Conservation (phyloP, 2,888 invertebrate species). For the Athrips mouffetella region DNA sequence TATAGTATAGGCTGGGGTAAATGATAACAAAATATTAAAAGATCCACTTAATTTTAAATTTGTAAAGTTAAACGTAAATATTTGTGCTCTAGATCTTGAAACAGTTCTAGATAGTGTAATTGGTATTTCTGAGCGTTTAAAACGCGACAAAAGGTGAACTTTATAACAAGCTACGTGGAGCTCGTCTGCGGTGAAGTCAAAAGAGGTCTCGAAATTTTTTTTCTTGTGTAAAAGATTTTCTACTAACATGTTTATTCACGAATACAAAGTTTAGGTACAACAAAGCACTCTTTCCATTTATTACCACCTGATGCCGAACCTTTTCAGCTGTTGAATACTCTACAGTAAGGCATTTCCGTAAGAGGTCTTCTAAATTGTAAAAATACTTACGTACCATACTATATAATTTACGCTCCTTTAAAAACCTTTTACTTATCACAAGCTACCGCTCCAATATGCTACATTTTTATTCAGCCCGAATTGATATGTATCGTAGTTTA, state of each 20-base stretch:
- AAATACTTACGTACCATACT: conserved; percentile 63
- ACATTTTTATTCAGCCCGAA: conserved; percentile 66
- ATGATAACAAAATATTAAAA: conserved; percentile 64
- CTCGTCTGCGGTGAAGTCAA: conserved; percentile 19
- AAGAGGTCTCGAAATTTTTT: conserved; percentile 6
- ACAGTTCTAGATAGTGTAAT: neutral
- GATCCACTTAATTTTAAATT: conserved; percentile 40
- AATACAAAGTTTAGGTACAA: conserved; percentile 16
- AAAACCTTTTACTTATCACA: conserved; percentile 54
- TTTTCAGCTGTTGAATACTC: conserved; percentile 46
- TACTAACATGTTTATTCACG: conserved; percentile 11
- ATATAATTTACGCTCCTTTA: conserved; percentile 51
- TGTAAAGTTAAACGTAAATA: conserved; percentile 41
- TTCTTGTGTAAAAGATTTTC: conserved; percentile 6
- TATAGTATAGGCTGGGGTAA: conserved; percentile 64
- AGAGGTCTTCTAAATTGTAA: conserved; percentile 58
- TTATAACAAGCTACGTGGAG: conserved; percentile 25
- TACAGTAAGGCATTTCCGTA: conserved; percentile 67
- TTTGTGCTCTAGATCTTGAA: conserved; percentile 41
- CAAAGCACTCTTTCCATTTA: conserved; percentile 40
- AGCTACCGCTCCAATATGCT: conserved; percentile 65
- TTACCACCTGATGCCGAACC: conserved; percentile 38
- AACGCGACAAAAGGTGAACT: neutral
- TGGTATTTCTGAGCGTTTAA: neutral
- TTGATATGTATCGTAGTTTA: conserved; percentile 77